phyloP scores from a whole-genome alignment of 2,113 vertebrate species.

The Phainopepla nitens region DNA sequence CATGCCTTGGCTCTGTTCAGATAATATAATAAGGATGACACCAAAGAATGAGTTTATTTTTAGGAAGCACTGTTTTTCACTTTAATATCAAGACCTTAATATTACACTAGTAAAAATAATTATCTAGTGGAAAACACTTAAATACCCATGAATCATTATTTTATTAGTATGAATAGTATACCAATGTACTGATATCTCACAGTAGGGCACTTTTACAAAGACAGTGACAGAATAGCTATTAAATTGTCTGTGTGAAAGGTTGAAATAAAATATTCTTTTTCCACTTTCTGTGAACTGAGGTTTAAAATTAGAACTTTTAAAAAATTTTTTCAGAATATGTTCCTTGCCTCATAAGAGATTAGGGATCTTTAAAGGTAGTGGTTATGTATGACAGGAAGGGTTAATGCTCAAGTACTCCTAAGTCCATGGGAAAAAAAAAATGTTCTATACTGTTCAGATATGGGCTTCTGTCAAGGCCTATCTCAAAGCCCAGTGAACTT shows the following conservation, averaged over 20 bases:
- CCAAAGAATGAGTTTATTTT: background rate
- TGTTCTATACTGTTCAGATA: background rate
- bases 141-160: background rate
- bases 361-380: background rate
- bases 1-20: fast-evolving
- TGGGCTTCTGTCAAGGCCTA: background rate
- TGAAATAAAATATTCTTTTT: background rate
- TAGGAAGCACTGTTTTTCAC: background rate
- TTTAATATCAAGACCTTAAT: background rate
- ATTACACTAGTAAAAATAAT: background rate
- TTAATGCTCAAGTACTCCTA: background rate
- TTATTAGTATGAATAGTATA: background rate
- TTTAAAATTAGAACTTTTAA: background rate
- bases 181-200: background rate
- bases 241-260: background rate
- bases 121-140: background rate
- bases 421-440: background rate
- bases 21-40: background rate
- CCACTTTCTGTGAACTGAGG: background rate
- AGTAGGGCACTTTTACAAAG: background rate
- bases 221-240: background rate
- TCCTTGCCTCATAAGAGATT: background rate
- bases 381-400: background rate
- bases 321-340: background rate
- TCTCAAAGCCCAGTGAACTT: background rate